These are phyloP conservation scores for Drosophila pseudotakahashii DNA, from an alignment of 2,888 invertebrate species.

Conservation along the genomic window DNA sequence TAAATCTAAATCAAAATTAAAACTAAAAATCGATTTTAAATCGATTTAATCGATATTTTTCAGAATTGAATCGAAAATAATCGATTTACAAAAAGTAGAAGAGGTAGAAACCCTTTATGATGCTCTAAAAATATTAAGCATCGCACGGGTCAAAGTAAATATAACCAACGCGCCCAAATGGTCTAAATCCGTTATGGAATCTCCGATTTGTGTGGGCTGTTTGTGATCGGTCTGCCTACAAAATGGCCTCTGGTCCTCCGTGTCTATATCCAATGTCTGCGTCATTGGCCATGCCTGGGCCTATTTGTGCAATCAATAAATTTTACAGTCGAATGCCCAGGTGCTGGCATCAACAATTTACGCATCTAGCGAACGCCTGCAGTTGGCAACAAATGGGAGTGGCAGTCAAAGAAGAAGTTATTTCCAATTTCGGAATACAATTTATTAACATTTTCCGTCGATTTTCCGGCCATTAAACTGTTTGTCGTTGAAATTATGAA, in stretches of 20 bases:
- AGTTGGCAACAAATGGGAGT: slow-evolving; percentile 14
- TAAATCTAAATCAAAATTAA: no score
- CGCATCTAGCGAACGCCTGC: slow-evolving; percentile 16
- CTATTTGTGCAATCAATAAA: slow-evolving; percentile 78
- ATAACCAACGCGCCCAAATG: slow-evolving; percentile 6
- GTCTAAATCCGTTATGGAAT: slow-evolving; percentile 13
- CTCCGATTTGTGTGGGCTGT: not conserved
- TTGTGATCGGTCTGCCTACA: no score
- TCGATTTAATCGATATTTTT: no score
- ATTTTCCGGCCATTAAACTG: slow-evolving; percentile 4
- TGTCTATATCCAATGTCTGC: slow-evolving; percentile 11
- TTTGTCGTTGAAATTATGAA: not conserved
- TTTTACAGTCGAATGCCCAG: slow-evolving; percentile 74
- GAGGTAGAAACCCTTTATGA: not conserved
- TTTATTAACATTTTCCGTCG: slow-evolving; percentile 5
- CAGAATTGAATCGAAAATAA: no score
- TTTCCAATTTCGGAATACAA: slow-evolving; percentile 40
- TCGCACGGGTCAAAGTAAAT: not conserved
- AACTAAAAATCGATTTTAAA: no score
- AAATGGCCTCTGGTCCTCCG: slow-evolving; percentile 8
- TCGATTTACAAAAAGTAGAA: no score
- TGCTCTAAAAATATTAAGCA: not conserved
- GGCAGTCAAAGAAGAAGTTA: slow-evolving; percentile 13
- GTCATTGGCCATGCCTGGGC: slow-evolving; percentile 28
- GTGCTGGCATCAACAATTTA: slow-evolving; percentile 51